These are phyloP conservation scores for Geotrypetes seraphini DNA, from an alignment of 2,797 vertebrate species.

Conservation along the genomic window DNA sequence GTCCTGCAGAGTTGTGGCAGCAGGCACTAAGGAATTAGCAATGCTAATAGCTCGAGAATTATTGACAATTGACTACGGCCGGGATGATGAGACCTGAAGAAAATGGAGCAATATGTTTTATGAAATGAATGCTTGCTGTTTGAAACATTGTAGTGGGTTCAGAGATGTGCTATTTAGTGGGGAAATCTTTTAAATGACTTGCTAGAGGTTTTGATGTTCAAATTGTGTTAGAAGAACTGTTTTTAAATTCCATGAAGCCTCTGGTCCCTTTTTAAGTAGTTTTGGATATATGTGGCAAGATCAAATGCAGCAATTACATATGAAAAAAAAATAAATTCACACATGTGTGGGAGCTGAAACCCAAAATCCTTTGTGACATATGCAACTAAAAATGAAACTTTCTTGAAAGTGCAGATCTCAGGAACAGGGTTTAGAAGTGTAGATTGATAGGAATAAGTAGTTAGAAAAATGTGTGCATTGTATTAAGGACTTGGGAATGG, in stretches of 20 bases:
- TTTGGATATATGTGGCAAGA: no score
- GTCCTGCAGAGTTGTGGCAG: slow-evolving; percentile 71
- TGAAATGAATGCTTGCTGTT: neutral
- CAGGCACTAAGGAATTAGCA: slow-evolving; percentile 65
- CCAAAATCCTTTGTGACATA: slow-evolving; percentile 34
- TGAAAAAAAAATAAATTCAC: slow-evolving; percentile 20
- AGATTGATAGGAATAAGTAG: slow-evolving; percentile 15
- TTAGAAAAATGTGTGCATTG: slow-evolving; percentile 35
- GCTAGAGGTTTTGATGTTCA: neutral
- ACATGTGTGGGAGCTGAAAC: slow-evolving; percentile 23
- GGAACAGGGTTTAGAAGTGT: slow-evolving; percentile 42
- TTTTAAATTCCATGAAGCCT: no score
- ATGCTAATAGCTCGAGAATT: slow-evolving; percentile 64
- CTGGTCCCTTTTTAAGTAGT: slow-evolving; percentile 30
- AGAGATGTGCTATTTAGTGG: no score
- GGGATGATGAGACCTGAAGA: slow-evolving; percentile 57
- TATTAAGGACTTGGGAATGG: slow-evolving; percentile 23
- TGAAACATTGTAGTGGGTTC: slow-evolving; percentile 18
- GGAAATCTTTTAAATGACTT: neutral
- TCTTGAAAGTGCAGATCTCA: slow-evolving; percentile 48
- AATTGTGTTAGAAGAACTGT: neutral
- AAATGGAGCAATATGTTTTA: slow-evolving; percentile 1
- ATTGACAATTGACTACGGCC: slow-evolving; percentile 62
- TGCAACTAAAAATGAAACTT: slow-evolving; percentile 33
- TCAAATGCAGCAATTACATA: slow-evolving; percentile 18